Evolutionary conservation across 2,113 vertebrate species (phyloP).

Genomic region (Barbus barbus): DNA sequence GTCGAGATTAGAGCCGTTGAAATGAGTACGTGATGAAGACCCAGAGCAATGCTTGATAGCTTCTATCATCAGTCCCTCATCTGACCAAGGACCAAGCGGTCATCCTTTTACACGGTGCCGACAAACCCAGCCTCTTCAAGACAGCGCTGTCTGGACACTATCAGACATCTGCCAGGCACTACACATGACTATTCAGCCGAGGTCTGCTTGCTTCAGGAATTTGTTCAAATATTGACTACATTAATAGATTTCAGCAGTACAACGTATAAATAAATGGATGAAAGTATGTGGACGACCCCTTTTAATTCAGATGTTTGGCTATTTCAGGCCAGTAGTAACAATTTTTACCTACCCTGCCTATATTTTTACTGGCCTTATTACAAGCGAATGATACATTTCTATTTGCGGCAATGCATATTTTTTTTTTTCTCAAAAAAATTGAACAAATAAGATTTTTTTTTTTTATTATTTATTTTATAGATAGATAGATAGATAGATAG

Average conservation of each 20-base stretch:
- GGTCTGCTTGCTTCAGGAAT: conserved; percentile 33
- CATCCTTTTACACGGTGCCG: conserved; percentile 54
- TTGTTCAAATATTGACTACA: conserved; percentile 1
- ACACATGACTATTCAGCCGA: conserved; percentile 36
- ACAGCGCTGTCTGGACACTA: conserved; percentile 34
- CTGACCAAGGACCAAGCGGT: conserved; percentile 58
- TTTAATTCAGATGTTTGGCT: no score
- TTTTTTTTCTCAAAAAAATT: background rate
- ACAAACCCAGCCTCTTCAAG: conserved; percentile 41
- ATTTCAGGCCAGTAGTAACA: no score
- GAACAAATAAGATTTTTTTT: background rate
- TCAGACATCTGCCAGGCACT: conserved; percentile 46
- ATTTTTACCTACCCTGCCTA: background rate
- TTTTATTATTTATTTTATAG: background rate
- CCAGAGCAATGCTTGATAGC: conserved; percentile 61
- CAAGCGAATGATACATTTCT: background rate
- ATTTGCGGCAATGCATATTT: background rate
- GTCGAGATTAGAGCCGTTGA: conserved; percentile 58
- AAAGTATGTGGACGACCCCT: no score
- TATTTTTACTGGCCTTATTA: background rate
- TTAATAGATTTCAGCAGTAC: background rate
- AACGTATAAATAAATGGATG: no score
- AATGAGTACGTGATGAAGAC: conserved; percentile 76
- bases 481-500: background rate
- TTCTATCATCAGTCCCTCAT: conserved; percentile 76